phyloP scores from a whole-genome alignment of 53 echinoderm and acorn worm species.

The Antedon mediterranea region DNA sequence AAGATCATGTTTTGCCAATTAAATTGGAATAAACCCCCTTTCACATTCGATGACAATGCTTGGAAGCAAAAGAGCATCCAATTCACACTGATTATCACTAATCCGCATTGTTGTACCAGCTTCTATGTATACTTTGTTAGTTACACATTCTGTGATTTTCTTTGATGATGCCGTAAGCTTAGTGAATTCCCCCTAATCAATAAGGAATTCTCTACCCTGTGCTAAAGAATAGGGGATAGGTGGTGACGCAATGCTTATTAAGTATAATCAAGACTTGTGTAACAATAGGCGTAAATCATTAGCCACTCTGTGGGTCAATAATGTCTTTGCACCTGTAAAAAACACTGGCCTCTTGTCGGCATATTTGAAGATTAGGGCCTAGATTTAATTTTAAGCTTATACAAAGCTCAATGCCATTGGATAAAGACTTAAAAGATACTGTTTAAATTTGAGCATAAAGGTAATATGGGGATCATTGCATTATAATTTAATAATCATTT shows the following conservation, averaged over 20 bases:
- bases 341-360: background rate
- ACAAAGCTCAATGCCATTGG: too few relatives aligned
- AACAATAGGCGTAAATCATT: background rate
- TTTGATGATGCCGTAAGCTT: background rate
- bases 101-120: background rate
- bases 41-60: background rate
- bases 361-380: background rate
- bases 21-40: background rate
- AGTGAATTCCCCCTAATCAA: background rate
- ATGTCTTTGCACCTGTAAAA: background rate
- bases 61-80: background rate
- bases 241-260: background rate
- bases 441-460: too few relatives aligned
- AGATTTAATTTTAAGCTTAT: too few relatives aligned
- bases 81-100: background rate
- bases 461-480: too few relatives aligned
- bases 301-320: background rate
- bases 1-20: background rate
- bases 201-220: background rate
- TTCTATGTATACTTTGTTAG: background rate
- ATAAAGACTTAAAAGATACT: too few relatives aligned
- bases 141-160: background rate
- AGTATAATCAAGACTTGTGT: background rate
- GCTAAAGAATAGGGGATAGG: background rate
- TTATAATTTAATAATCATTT: too few relatives aligned